A percentile compares a stretch with the other conserved stretches of the same genome.
phyloP scores from a whole-genome alignment of 23 tunicate species.

The Ascidia mentula region DNA sequence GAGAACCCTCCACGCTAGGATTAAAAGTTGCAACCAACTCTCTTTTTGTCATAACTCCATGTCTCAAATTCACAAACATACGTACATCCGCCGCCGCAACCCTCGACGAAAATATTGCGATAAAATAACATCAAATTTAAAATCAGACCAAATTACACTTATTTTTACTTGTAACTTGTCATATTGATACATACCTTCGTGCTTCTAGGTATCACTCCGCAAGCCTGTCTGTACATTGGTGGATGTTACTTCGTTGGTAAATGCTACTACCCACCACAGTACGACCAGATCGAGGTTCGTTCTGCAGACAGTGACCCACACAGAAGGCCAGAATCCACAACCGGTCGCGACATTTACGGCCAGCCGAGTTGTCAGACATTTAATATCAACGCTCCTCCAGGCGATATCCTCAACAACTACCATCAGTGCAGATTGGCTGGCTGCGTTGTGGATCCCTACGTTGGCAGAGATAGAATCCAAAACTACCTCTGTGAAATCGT shows the following conservation, averaged over 20 bases:
- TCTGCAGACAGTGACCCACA: not conserved
- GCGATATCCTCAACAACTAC: slow-evolving; percentile 26
- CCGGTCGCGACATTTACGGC: not conserved
- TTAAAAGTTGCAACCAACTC: too few relatives aligned
- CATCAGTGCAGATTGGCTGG: slow-evolving; percentile 15
- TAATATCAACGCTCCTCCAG: not conserved
- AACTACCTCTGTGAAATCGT: not conserved
- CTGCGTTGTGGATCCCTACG: not conserved
- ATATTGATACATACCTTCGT: not conserved
- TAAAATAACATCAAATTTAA: not conserved
- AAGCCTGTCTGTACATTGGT: not conserved
- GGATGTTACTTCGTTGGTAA: not conserved
- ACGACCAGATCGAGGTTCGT: not conserved
- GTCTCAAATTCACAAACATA: too few relatives aligned
- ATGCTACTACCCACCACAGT: not conserved
- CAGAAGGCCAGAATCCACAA: not conserved
- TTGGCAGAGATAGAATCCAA: not conserved
- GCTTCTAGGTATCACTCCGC: not conserved
- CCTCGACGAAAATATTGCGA: too few relatives aligned
- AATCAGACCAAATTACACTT: not conserved
- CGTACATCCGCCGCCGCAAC: too few relatives aligned
- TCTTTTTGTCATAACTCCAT: too few relatives aligned
- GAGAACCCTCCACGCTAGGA: not conserved
- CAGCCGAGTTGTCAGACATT: slow-evolving; percentile 27
- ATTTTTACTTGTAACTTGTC: not conserved